Evolutionary conservation across 2,888 invertebrate genomes (phyloP).

Genomic region (Choristoneura rosaceana): DNA sequence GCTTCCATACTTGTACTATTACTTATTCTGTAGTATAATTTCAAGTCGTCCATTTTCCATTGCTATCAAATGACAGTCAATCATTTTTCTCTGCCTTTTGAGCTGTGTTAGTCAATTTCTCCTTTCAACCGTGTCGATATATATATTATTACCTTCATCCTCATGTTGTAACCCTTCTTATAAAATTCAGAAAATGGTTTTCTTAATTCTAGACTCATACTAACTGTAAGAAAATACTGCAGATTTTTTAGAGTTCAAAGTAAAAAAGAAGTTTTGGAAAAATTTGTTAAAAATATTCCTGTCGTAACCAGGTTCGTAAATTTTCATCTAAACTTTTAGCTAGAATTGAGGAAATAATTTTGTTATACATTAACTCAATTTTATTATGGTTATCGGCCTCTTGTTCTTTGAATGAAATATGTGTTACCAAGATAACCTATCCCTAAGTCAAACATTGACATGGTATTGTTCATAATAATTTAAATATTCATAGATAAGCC

Average conservation of each 20-base stretch:
- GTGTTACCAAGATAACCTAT: constrained; percentile 2
- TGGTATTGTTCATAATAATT: not conserved
- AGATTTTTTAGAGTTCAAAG: constrained; percentile 53
- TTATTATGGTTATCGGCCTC: not conserved
- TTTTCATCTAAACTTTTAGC: constrained; percentile 50
- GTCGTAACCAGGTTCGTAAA: constrained; percentile 71
- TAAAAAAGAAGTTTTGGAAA: constrained; percentile 66
- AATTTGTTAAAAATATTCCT: constrained; percentile 59
- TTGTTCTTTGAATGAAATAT: not conserved
- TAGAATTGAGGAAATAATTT: constrained; percentile 44
- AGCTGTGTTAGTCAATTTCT: too few species aligned
- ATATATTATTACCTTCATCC: too few species aligned
- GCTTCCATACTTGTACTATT: too few species aligned
- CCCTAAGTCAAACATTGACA: not conserved
- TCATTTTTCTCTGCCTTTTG: too few species aligned
- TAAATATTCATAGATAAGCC: not conserved
- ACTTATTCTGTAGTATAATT: too few species aligned
- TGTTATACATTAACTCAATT: too few species aligned
- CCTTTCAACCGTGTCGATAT: too few species aligned
- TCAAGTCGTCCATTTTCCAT: too few species aligned
- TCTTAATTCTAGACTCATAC: constrained; percentile 76
- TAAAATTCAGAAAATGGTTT: constrained; percentile 47
- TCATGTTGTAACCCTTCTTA: not conserved
- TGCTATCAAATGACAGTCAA: too few species aligned
- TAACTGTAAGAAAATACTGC: constrained; percentile 56